Base-by-base conservation (phyloP, 2,113 vertebrate species). In the Sceloporus undulatus region DNA sequence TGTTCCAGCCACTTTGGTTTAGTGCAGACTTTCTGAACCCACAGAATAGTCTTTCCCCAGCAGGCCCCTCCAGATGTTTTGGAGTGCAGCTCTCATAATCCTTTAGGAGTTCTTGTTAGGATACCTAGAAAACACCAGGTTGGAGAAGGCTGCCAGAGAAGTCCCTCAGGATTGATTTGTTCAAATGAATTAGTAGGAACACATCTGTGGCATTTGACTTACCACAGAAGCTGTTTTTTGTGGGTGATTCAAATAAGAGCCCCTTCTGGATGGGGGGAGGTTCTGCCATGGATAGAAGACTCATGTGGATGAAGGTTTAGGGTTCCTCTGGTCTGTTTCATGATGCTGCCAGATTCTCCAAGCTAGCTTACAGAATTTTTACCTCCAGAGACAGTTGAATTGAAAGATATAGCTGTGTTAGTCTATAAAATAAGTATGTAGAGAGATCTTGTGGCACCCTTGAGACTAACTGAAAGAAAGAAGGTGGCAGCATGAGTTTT, bases 1-100 rank as follows among this genome's bases (percentile, higher is more conserved):
- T 42, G 10, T 2, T 0, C 42, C 29, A 77, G n/a, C 0, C 0
- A 0, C 0, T 40, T 4, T 25, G 5, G 0, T 34, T 1, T n/a
- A 23, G 1, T 2, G 3, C 10, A 82, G 0, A 0, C 52, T 73
- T 54, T 2, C 65, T 1, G 8, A 23, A 21, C 73, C 23, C 68
- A 9, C 5, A 5, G 13, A 23, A 19, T 23, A 19, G 65, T 19
- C 48, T 18, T 21, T 66, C 65, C 13, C 23, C 65, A 13, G 19
- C 65, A 5, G 65, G 65, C 8, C 5, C 68, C 25, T 29, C 27
- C 68, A 70, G 25, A 70, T 25, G 27, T 70, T 18, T 25, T 25
- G 6, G 6, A 68, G 4, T 65, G 65, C 65, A 18, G 21, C 14
- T 21, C 23, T 5, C 65, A 21, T 18, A 21, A 23, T 23, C 68